These are phyloP conservation scores for Antrozous pallidus DNA, from an alignment of 2,797 vertebrate species.

Conservation along the genomic window DNA sequence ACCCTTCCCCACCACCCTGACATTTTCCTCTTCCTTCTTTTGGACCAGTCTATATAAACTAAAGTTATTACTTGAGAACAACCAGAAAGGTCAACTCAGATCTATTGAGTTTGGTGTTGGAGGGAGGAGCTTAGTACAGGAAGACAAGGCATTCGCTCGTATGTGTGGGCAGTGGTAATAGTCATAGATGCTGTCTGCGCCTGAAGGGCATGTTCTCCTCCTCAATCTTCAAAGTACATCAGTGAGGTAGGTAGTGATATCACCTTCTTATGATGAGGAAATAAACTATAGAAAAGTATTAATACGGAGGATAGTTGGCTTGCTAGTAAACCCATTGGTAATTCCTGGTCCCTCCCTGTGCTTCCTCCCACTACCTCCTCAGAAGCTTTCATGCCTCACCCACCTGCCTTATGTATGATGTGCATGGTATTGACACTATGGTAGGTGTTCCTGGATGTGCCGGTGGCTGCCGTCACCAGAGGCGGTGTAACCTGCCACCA, in stretches of 20 bases:
- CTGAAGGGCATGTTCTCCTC: not conserved
- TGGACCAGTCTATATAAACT: not conserved
- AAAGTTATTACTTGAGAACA: not conserved
- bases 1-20: not conserved
- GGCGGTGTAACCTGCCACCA: not conserved
- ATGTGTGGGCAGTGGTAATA: not conserved
- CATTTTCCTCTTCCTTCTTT: constrained; percentile 1
- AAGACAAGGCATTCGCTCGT: not conserved
- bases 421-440: not conserved
- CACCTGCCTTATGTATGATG: not conserved
- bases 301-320: not conserved
- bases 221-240: not conserved
- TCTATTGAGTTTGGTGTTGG: not conserved
- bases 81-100: not conserved
- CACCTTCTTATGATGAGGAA: constrained; percentile 32
- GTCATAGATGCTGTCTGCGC: not conserved
- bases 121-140: not conserved
- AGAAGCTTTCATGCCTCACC: not conserved
- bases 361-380: not conserved
- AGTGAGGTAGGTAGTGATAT: not conserved
- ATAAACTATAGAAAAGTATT: not conserved
- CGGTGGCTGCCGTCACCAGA: not conserved
- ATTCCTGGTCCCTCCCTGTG: not conserved
- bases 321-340: not conserved
- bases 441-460: not conserved